Evolutionary conservation across 2,797 vertebrate species (phyloP).

Genomic region (Mergus octosetaceus): DNA sequence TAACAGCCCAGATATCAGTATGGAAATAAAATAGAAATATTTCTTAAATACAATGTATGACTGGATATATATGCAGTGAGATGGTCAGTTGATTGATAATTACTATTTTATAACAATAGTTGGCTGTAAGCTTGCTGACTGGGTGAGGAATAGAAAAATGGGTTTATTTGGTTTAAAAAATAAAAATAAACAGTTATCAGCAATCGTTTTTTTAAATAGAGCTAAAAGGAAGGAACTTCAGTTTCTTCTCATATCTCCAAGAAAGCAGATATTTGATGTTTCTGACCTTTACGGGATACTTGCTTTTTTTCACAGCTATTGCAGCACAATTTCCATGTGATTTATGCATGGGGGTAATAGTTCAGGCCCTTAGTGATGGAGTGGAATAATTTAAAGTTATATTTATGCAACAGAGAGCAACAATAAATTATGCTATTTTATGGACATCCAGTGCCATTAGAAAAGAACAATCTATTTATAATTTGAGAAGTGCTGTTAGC

Average conservation of each 20-base stretch:
- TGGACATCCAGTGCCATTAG: neutral
- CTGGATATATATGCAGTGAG: neutral
- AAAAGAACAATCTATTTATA: neutral
- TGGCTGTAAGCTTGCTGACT: neutral
- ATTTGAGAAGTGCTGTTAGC: neutral
- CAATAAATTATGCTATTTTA: neutral
- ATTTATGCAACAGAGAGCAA: neutral
- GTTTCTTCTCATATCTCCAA: rapidly evolving
- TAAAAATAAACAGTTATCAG: neutral
- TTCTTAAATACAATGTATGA: neutral
- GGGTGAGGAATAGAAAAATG: neutral
- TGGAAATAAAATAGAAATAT: neutral
- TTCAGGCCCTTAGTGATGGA: neutral
- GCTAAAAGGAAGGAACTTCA: neutral
- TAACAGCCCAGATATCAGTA: neutral
- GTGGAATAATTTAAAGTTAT: neutral
- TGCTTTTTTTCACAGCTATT: neutral
- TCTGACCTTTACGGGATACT: neutral
- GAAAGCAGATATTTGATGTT: neutral
- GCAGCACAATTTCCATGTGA: neutral
- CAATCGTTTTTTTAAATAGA: neutral
- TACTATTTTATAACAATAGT: neutral
- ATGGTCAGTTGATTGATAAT: neutral
- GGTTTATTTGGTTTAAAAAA: neutral
- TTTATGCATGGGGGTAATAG: neutral